A percentile compares a stretch with the other conserved stretches of the same genome.
These are phyloP conservation scores for Acanthiza pusilla DNA, from an alignment of 2,797 vertebrate species.

Conservation along the genomic window DNA sequence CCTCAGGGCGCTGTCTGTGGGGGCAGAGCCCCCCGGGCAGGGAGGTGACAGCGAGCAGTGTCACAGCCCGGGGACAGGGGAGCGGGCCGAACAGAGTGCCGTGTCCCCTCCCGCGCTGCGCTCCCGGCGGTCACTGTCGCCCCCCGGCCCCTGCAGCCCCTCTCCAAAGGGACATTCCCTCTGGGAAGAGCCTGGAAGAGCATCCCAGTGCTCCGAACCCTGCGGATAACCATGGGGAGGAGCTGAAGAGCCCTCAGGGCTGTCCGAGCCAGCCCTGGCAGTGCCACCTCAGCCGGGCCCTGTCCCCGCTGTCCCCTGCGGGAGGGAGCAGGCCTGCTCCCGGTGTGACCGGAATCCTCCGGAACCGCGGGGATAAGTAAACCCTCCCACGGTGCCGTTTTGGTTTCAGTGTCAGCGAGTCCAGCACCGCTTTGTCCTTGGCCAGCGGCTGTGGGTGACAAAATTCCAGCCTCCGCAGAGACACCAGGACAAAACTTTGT, in stretches of 20 bases:
- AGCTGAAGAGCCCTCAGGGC: not conserved
- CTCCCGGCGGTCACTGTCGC: accelerated
- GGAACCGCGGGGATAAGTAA: accelerated
- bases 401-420: accelerated
- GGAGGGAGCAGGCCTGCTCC: not conserved
- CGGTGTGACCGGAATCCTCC: not conserved
- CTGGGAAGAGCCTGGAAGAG: not conserved
- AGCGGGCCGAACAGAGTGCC: not conserved
- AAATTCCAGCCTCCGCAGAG: not conserved
- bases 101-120: accelerated
- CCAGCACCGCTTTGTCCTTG: not conserved
- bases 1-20: not conserved
- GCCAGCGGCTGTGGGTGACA: not conserved
- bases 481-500: too few species aligned
- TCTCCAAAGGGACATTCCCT: not conserved
- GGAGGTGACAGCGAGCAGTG: not conserved
- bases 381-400: accelerated
- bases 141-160: not conserved
- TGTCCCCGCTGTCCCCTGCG: not conserved
- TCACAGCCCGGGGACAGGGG: too few species aligned
- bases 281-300: not conserved
- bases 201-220: not conserved
- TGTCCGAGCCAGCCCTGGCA: not conserved
- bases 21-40: not conserved
- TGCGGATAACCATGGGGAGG: accelerated